A percentile compares a stretch with the other conserved stretches of the same genome.
These are phyloP conservation scores for Caradrina kadenii DNA, from an alignment of 2,888 invertebrate species.

Conservation along the genomic window DNA sequence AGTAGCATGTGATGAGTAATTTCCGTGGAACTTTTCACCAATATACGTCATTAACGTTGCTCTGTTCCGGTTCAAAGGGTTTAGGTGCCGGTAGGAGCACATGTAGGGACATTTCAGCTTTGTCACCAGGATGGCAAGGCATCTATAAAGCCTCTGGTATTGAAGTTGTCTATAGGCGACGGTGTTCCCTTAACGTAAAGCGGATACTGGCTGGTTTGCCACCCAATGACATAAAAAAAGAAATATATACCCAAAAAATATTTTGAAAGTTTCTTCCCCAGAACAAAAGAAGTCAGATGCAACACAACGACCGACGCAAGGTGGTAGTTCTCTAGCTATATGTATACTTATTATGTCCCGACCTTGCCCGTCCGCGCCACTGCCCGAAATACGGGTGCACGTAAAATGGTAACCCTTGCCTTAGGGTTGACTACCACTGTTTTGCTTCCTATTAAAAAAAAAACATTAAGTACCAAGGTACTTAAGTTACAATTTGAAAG, in stretches of 20 bases:
- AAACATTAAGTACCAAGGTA: background rate
- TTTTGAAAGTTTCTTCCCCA: slow-evolving; percentile 20
- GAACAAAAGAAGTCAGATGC: slow-evolving; percentile 31
- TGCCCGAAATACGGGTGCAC: slow-evolving; percentile 81
- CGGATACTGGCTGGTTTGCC: no score
- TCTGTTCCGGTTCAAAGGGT: no score
- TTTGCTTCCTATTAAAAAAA: background rate
- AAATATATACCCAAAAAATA: background rate
- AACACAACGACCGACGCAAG: slow-evolving; percentile 53
- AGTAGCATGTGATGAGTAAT: no score
- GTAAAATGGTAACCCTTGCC: slow-evolving; percentile 77
- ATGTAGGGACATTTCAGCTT: no score
- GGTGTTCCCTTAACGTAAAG: no score
- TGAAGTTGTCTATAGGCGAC: no score
- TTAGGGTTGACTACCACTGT: slow-evolving; percentile 75
- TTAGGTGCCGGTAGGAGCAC: no score
- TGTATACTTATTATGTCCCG: slow-evolving; percentile 58
- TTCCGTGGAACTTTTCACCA: no score
- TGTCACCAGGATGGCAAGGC: no score
- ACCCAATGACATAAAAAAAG: background rate
- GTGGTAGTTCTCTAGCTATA: slow-evolving; percentile 18
- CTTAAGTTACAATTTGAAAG: no score
- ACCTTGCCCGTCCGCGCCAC: slow-evolving; percentile 82
- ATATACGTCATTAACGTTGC: no score
- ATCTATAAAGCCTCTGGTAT: no score